A percentile compares a stretch with the other conserved stretches of the same genome.
These are phyloP conservation scores for Macquaria ambigua DNA, from an alignment of 2,113 vertebrate genomes.

Conservation along the genomic window DNA sequence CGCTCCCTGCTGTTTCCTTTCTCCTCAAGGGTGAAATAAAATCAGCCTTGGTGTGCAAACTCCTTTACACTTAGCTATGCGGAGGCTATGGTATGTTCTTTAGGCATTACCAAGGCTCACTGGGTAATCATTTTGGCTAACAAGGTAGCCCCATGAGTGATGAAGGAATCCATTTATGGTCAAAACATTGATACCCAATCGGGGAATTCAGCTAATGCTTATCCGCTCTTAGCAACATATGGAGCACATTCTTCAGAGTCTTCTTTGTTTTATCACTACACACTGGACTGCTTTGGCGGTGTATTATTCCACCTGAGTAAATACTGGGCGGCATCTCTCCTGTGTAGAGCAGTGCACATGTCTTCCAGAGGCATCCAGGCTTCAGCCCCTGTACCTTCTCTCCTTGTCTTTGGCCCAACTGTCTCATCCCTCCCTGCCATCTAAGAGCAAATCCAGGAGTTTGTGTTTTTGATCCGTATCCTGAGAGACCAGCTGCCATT, in stretches of 20 bases:
- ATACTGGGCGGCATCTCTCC: conserved; percentile 88
- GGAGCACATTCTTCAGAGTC: conserved; percentile 90
- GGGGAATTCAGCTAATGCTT: conserved; percentile 76
- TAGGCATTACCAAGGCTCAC: background rate
- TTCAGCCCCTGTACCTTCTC: conserved; percentile 22
- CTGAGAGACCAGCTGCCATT: conserved; percentile 68
- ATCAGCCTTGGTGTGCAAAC: background rate
- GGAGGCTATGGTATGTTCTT: conserved; percentile 1
- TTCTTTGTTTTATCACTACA: conserved; percentile 89
- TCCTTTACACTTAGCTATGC: background rate
- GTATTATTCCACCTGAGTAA: conserved; percentile 96
- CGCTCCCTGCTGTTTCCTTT: background rate
- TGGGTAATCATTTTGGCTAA: conserved; percentile 36
- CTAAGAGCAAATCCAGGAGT: conserved; percentile 69
- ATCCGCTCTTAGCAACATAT: conserved; percentile 80
- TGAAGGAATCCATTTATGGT: conserved; percentile 69
- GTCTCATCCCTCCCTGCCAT: conserved; percentile 54
- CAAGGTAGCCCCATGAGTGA: background rate
- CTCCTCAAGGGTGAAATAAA: background rate
- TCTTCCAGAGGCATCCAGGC: conserved; percentile 59
- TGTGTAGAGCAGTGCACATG: conserved; percentile 78
- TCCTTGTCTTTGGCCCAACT: conserved; percentile 35
- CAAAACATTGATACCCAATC: conserved; percentile 70
- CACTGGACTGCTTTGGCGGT: conserved; percentile 85
- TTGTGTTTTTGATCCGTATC: conserved; percentile 76